Percentiles rank a stretch among this genome's conserved stretches.
phyloP scores from a whole-genome alignment of 1,140 invertebrate genomes.

The Zaprionus capensis region DNA sequence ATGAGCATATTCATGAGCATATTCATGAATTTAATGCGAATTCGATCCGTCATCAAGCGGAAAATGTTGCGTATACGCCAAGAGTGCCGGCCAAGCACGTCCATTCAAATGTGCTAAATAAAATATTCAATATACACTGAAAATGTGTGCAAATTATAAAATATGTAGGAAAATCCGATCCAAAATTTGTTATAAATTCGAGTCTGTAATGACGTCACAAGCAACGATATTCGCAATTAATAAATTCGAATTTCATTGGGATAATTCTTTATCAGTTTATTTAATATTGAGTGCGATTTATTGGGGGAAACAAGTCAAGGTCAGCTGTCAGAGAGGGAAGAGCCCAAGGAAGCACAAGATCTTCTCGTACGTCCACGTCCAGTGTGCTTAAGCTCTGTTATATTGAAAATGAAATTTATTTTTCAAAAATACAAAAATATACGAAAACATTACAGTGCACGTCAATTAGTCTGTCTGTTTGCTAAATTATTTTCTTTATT shows the following conservation, averaged over 20 bases:
- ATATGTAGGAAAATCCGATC: not conserved
- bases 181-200: not conserved
- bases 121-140: slow-evolving; percentile 8
- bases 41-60: slow-evolving; percentile 40
- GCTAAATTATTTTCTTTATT: not conserved
- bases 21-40: slow-evolving; percentile 27
- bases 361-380: not conserved
- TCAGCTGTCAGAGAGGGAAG: not conserved
- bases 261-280: slow-evolving; percentile 9
- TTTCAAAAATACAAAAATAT: not conserved
- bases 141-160: not conserved
- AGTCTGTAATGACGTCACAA: not conserved
- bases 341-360: slow-evolving; percentile 24
- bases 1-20: not conserved
- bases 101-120: slow-evolving; percentile 29
- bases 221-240: not conserved
- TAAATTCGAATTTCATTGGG: slow-evolving; percentile 24
- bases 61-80: slow-evolving; percentile 47
- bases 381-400: not conserved
- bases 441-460: not conserved
- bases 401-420: not conserved
- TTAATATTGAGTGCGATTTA: slow-evolving; percentile 36
- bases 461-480: slow-evolving; percentile 1
- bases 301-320: slow-evolving; percentile 10
- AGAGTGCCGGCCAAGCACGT: slow-evolving; percentile 37